Evolutionary conservation across 2,113 vertebrate genomes (phyloP), one percentile per base, ranked within the genome.

Genomic region (Psammodynastes pulverulentus): DNA sequence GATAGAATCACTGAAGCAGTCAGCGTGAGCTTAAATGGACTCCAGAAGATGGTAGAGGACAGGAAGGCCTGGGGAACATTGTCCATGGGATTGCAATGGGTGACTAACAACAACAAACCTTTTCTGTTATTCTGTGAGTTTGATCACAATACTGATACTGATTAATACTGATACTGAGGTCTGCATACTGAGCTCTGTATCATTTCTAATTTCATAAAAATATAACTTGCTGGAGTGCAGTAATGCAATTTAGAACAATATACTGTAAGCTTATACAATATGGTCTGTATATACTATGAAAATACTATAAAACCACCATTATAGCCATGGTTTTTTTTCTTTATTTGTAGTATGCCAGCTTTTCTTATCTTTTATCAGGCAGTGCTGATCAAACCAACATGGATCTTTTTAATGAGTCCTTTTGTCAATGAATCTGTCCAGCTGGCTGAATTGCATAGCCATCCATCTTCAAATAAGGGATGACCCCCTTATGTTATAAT

Each of bases 181-280:
- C 58, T 62, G 58, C 29, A 13, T 79, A 19, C 15, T 39, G 17
- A 79, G 15, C 6, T 79, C 34, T 79, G 15, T 39, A 79, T 39
- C 15, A 72, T 34, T 72, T 72, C 67, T 79, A 34, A 79, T 39
- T 79, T 39, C 67, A 79, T 51, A 49, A 51, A 51, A n/a, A 45
- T 86, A n/a, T 51, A 58, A n/a, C 2, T 24, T 72, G 48, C 12
- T 67, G 46, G 3, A 29, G 1, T 24, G 8, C n/a, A 0, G 52
- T 88, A 13, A 45, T 91, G 3, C 49, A 0, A 91, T 92, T 0
- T 0, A 39, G 6, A 93, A 58, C 34, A 51, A 12, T 53, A 23
- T 34, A n/a, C n/a, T n/a, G n/a, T n/a, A 0, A 0, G 48, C 12
- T 23, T 89, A 34, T 72, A 34, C 10, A 4, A 3, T 21, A 39